Base-by-base conservation (phyloP, 2,797 vertebrate genomes). In the Chaunax sp. region DNA sequence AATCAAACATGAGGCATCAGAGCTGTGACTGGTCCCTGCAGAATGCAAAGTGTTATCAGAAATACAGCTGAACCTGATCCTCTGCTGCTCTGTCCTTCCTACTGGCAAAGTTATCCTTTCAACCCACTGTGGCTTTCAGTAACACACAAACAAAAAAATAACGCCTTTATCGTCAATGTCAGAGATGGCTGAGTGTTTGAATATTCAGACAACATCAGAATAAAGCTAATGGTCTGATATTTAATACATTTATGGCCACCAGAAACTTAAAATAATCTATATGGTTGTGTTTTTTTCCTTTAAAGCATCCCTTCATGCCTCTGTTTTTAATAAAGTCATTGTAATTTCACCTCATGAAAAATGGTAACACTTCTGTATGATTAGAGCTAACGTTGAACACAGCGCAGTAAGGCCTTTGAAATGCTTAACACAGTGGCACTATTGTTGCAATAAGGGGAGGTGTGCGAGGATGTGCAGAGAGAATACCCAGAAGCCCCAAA, bases 21-120 rank as follows among this genome's bases (percentile, higher is more conserved):
- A 89, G 89, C 85, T 66, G 82, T 82, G 83, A 59, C 75, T 59
- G 77, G 64, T 54, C 86, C 86, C 89, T 80, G 81, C 81, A 83
- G 91, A 94, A 93, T 90, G 89, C 84, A 91, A 90, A 92, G 84
- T 79, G 81, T 86, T 84, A 89, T 88, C 89, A 87, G 84, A 78
- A 86, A 84, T 75, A 76, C 69, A 71, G 68, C 75, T 85, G 81
- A 92, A 89, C 85, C 82, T 82, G 84, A 88, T 86, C 78, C 69
- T 89, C 82, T 69, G 74, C 46, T 75, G 72, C 81, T 35, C 75
- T 33, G 92, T 91, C 93, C 93, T 94, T 92, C 93, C 92, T 90
- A 90, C 85, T 82, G 92, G 93, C 93, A 94, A 94, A 93, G 92
- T 92, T 92, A 90, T 89, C 76, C 88, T 90, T 92, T 93, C 82